Base-by-base conservation (phyloP, 2,888 invertebrate species). In the Eilema sororculum region DNA sequence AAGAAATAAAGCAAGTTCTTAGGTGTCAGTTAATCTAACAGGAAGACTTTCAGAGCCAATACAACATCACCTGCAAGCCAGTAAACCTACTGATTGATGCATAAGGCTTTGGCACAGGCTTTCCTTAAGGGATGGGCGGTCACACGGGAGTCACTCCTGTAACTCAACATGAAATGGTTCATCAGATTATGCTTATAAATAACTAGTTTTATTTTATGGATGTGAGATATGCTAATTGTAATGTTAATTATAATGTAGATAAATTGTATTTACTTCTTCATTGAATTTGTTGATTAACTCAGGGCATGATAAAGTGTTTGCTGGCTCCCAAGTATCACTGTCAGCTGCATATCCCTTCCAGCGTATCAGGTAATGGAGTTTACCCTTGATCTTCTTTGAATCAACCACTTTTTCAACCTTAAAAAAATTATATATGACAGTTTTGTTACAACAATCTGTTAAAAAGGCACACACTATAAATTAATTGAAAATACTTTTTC, bases 241-340 rank as follows among this genome's bases (percentile, higher is more conserved):
- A n/a, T n/a, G n/a, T 20, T 52, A 52, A 20, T 52, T 20, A 52
- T n/a, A 20, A 52, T n/a, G n/a, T 52, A 52, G 5, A 67, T 16
- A 62, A 16, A 20, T 52, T 59, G 22, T 30, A 65, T 16, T 56
- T 84, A 94, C 94, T 85, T 93, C 94, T 62, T 93, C 93, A 87
- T 92, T 90, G 73, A 82, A 95, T 85, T 93, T 93, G 73, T 82
- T 95, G 20, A 98, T 96, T 56, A 97, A 87, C 56, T 97, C 96
- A 1, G 96, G 96, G 86, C 98, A 98, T 69, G 96, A 97, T 0
- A 98, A 87, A 12, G 97, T 97, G 58, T 96, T 95, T 79, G 97
- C 97, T 9, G 97, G 96, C 85, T 97, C 97, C 98, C 98, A 98
- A 0, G 97, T 97, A 84, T 98, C 97, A 75, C 95, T 96, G 59